Evolutionary conservation across 2,113 vertebrate genomes (phyloP).

Genomic region (Sturnus vulgaris): DNA sequence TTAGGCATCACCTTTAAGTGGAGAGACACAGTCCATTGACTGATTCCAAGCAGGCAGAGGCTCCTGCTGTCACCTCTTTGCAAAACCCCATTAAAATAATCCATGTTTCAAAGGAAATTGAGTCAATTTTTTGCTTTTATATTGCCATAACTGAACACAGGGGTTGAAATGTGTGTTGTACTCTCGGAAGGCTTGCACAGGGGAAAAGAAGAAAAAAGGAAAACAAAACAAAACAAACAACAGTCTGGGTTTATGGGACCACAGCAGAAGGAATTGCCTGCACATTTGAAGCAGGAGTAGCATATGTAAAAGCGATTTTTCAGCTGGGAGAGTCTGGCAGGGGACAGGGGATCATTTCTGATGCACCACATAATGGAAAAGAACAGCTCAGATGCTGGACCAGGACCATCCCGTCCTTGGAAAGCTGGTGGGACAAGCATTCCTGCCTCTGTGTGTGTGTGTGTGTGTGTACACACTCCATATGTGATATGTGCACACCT

Average conservation of each 20-base stretch:
- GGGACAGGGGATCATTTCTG: not conserved
- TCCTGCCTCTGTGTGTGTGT: not conserved
- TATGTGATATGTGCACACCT: not conserved
- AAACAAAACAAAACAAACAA: not conserved
- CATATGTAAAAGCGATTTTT: not conserved
- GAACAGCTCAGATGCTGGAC: not conserved
- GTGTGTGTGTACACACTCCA: not conserved
- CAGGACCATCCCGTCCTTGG: not conserved
- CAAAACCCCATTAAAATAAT: not conserved
- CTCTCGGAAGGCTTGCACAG: not conserved
- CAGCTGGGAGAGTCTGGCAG: not conserved
- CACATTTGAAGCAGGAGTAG: not conserved
- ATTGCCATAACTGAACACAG: not conserved
- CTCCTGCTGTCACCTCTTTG: not conserved
- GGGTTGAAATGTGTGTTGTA: not conserved
- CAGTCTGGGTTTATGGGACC: not conserved
- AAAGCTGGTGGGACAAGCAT: not conserved
- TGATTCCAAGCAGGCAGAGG: not conserved
- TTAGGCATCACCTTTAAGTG: not conserved
- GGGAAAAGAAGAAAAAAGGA: not conserved
- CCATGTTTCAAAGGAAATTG: not conserved
- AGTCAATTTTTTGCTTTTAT: not conserved
- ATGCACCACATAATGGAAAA: not conserved
- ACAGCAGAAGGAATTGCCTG: not conserved
- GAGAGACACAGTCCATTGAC: not conserved